Evolutionary conservation across 2,888 invertebrate genomes (phyloP), one percentile per base, ranked within the genome.

Genomic region (Spialia ferax): DNA sequence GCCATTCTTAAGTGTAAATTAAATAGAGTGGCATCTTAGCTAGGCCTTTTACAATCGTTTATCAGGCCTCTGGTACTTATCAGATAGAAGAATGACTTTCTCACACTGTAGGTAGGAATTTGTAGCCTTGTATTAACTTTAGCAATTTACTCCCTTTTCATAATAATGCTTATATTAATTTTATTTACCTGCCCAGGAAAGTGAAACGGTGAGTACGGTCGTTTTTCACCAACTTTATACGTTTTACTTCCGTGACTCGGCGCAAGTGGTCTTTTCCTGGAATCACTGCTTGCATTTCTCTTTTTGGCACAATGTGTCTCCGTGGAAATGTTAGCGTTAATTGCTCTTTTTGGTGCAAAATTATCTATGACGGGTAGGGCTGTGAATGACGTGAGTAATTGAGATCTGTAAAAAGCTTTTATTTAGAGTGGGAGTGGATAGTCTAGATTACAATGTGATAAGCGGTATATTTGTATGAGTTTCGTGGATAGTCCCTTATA

Each of bases 161-260:
- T 4, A 26, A 26, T 4, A 26, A 26, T 26, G 18, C 18, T 8
- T 2, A 18, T 18, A 7, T 18, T 32, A 55, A 26, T n/a, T 38
- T 1, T 23, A 59, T 5, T 61, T 85, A 91, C 91, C 91, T 91
- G 86, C 0, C 83, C 83, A 3, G 82, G 81, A 48, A 50, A 80
- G 73, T 90, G 83, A 69, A 91, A 91, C 1, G 92, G 92, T 0
- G 92, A 92, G 68, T 88, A 91, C 61, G 73, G 83, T 59, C 91
- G 77, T 1, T 73, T 72, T 42, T 86, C 85, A 0, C 82, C 78
- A 2, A 72, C 63, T 71, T 79, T 79, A 32, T 72, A 84, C 1
- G 78, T 56, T 64, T 75, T 79, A 26, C 59, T 67, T 0, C 75
- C 84, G 63, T 89, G 91, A 1, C n/a, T 10, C 11, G 66, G 42